phyloP scores from a whole-genome alignment of 1,140 invertebrate species.

The Drosophila fuyamai region DNA sequence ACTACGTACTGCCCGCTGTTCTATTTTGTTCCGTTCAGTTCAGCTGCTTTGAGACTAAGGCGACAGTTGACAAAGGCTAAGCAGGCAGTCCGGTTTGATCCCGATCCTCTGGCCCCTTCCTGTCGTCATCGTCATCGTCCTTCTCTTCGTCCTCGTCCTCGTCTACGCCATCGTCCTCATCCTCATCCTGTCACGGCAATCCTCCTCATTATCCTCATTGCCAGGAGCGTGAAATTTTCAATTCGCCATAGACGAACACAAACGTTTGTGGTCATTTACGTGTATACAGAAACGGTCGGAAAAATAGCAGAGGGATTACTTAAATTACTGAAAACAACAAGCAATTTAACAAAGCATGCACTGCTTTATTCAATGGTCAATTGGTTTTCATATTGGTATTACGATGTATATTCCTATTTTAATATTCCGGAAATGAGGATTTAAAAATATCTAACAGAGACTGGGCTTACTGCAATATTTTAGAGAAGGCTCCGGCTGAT shows the following conservation, averaged over 20 bases:
- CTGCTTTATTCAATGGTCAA: neutral
- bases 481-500: too few species aligned
- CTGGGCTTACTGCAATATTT: neutral
- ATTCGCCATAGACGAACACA: slow-evolving; percentile 64
- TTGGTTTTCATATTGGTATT: neutral
- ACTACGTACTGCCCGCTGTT: slow-evolving; percentile 21
- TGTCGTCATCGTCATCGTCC: neutral
- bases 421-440: too few species aligned
- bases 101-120: slow-evolving; percentile 28
- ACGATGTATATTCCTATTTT: neutral
- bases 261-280: slow-evolving; percentile 75
- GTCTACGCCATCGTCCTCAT: neutral
- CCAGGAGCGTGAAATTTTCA: slow-evolving; percentile 76
- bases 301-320: slow-evolving; percentile 12
- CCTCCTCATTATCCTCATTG: slow-evolving; percentile 66
- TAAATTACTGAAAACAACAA: slow-evolving; percentile 7
- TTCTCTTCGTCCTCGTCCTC: neutral
- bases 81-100: slow-evolving; percentile 59
- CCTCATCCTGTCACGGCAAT: slow-evolving; percentile 59
- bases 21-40: slow-evolving; percentile 38
- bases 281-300: slow-evolving; percentile 25
- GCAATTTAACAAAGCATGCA: slow-evolving; percentile 1
- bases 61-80: slow-evolving; percentile 81
- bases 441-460: too few species aligned
- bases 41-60: slow-evolving; percentile 70